Percentiles rank a stretch among this genome's conserved stretches.
phyloP scores from a whole-genome alignment of 2,888 invertebrate species.

The Proisotoma minuta region DNA sequence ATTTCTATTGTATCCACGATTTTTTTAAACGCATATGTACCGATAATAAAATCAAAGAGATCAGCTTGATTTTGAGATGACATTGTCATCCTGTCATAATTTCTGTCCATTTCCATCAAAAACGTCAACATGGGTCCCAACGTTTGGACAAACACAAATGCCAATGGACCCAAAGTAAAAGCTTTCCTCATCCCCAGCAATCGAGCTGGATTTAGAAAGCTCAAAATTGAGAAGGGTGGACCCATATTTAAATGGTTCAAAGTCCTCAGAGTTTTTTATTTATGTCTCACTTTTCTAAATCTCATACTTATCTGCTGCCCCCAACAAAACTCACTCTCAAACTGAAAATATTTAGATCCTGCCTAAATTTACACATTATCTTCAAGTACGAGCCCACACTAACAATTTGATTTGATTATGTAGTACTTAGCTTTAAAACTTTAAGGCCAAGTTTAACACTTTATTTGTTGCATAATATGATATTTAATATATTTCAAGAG shows the following conservation, averaged over 20 bases:
- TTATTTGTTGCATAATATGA: not conserved
- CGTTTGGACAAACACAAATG: conserved; percentile 4
- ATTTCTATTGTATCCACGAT: too few relatives aligned
- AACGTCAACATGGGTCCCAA: conserved; percentile 22
- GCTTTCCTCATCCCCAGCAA: not conserved
- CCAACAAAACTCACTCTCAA: not conserved
- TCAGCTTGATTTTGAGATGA: conserved; percentile 21
- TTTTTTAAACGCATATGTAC: conserved; percentile 10
- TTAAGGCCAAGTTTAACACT: conserved; percentile 1
- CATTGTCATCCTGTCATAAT: conserved; percentile 29
- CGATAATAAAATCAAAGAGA: conserved; percentile 37
- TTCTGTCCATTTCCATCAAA: conserved; percentile 27
- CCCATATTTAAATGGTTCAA: not conserved
- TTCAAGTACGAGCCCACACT: too few relatives aligned
- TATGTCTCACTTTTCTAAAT: too few relatives aligned
- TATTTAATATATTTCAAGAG: not conserved
- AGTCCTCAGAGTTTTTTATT: too few relatives aligned
- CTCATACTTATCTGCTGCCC: too few relatives aligned
- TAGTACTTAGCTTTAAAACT: not conserved
- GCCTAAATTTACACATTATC: not conserved
- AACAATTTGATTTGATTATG: not conserved
- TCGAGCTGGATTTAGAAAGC: not conserved
- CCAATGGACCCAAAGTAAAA: conserved; percentile 1
- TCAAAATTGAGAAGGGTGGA: not conserved
- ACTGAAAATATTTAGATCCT: too few relatives aligned